A percentile compares a stretch with the other conserved stretches of the same genome.
Conservation (phyloP, 2,113 vertebrate species). For the Corydoras sp. region DNA sequence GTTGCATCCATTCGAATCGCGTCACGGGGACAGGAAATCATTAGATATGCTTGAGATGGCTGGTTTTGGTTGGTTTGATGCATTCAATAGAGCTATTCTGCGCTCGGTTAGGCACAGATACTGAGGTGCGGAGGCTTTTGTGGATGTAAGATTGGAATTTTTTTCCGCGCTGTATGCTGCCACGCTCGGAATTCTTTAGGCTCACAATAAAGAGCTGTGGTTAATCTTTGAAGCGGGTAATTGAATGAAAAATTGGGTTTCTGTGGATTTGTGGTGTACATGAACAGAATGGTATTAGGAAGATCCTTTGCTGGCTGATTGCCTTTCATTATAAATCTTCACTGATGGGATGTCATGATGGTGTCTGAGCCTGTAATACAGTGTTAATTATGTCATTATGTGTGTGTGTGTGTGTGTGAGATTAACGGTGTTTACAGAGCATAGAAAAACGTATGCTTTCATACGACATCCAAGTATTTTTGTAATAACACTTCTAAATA, state of each 20-base stretch:
- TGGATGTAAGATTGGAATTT: neutral
- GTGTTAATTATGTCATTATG: neutral
- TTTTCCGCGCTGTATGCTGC: neutral
- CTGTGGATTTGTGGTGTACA: neutral
- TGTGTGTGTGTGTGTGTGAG: neutral
- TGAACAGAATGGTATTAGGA: neutral
- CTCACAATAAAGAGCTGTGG: constrained; percentile 16
- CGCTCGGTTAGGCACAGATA: neutral
- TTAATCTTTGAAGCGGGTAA: constrained; percentile 10
- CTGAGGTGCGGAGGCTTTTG: constrained; percentile 7
- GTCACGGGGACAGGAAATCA: constrained; percentile 4
- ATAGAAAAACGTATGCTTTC: too few species aligned
- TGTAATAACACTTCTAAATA: too few species aligned
- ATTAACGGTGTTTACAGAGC: neutral
- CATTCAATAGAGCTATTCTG: neutral
- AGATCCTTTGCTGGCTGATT: neutral
- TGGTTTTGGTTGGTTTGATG: neutral
- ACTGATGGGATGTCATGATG: neutral
- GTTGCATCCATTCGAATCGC: neutral
- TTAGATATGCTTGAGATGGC: constrained; percentile 13
- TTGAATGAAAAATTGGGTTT: constrained; percentile 21
- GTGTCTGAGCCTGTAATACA: neutral
- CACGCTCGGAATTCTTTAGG: neutral
- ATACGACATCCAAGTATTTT: too few species aligned
- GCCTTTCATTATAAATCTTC: neutral